Evolutionary conservation across 2,888 invertebrate genomes (phyloP).

Genomic region (Acleris laterana): DNA sequence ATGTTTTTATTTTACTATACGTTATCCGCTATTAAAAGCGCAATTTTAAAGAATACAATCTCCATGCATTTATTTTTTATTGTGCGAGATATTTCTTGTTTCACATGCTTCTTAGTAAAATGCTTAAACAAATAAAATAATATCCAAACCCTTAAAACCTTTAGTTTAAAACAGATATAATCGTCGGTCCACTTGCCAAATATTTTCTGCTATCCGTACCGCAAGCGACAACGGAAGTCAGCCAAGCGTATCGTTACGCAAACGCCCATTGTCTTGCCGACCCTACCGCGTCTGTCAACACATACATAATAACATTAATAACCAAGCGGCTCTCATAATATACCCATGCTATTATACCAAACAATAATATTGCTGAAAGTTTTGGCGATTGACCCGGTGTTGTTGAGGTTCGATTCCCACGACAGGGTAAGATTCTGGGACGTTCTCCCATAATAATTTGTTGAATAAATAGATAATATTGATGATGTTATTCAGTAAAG

Average conservation of each 20-base stretch:
- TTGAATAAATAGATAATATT: too few species aligned
- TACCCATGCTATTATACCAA: constrained; percentile 6
- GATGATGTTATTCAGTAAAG: too few species aligned
- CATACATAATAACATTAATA: constrained; percentile 30
- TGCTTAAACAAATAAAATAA: neutral
- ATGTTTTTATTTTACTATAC: too few species aligned
- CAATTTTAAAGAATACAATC: too few species aligned
- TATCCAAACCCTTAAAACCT: neutral
- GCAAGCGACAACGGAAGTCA: constrained; percentile 61
- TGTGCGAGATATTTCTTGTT: too few species aligned
- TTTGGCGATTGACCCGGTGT: neutral
- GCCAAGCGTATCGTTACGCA: constrained; percentile 56
- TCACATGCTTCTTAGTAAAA: too few species aligned
- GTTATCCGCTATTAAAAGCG: too few species aligned
- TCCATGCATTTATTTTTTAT: too few species aligned
- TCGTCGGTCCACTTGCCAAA: neutral
- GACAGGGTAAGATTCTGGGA: too few species aligned
- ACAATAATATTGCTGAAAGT: constrained; percentile 13
- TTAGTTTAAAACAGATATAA: neutral
- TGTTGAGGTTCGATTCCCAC: neutral
- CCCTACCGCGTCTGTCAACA: constrained; percentile 47
- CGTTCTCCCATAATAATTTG: too few species aligned
- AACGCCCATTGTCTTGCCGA: constrained; percentile 60
- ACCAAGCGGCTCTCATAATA: constrained; percentile 19
- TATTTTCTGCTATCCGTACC: constrained; percentile 46